A percentile compares a stretch with the other conserved stretches of the same genome.
phyloP scores from a whole-genome alignment of 2,888 invertebrate genomes.

The Pristionchus maxplancki region DNA sequence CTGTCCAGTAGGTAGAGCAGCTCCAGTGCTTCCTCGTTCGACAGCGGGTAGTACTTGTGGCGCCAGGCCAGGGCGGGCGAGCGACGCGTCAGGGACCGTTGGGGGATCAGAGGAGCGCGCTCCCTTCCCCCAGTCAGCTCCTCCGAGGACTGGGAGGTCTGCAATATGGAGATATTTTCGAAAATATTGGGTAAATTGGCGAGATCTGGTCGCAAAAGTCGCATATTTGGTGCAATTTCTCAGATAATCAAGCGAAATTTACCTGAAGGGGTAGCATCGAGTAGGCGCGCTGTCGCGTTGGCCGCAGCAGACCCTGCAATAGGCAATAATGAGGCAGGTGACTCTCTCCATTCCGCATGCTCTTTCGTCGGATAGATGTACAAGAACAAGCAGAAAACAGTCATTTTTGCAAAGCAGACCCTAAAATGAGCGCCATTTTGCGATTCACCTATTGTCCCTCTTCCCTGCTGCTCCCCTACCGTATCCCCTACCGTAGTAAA shows the following conservation, averaged over 20 bases:
- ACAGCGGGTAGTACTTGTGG: constrained; percentile 64
- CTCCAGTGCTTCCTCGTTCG: constrained; percentile 68
- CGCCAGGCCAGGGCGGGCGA: not conserved
- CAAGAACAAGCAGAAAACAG: too few relatives aligned
- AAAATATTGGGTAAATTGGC: not conserved
- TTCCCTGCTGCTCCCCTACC: not conserved
- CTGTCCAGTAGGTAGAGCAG: constrained; percentile 66
- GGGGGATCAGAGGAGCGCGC: constrained; percentile 27
- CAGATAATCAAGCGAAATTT: not conserved
- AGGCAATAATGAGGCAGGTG: not conserved
- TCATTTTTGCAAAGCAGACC: too few relatives aligned
- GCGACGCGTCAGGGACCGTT: constrained; percentile 6
- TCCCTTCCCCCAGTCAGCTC: constrained; percentile 38
- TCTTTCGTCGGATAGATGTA: too few relatives aligned
- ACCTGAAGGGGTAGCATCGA: constrained; percentile 65
- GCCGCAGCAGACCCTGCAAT: constrained; percentile 66
- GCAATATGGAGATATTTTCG: not conserved
- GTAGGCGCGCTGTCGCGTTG: constrained; percentile 64
- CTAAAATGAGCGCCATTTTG: too few relatives aligned
- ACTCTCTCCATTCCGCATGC: too few relatives aligned
- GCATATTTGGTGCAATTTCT: not conserved
- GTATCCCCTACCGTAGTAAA: not conserved
- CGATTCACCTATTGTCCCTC: not conserved
- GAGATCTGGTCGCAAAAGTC: not conserved
- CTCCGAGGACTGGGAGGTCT: constrained; percentile 48